These are phyloP conservation scores for Hetaerina titia DNA, from an alignment of 2,888 invertebrate genomes.

Conservation along the genomic window DNA sequence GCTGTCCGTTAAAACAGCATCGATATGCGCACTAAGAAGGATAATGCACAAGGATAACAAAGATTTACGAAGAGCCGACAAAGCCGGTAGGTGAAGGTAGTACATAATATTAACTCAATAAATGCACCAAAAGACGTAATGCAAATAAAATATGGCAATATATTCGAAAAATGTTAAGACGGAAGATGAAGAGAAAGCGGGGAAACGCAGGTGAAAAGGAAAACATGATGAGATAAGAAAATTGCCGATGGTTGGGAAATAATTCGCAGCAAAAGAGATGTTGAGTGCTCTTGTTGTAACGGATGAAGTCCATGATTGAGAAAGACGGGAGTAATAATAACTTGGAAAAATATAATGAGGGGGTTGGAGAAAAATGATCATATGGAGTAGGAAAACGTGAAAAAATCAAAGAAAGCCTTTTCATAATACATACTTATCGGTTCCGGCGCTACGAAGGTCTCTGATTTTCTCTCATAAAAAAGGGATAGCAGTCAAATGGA, in stretches of 20 bases:
- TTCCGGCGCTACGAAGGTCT: no score
- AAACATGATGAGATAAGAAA: background rate
- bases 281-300: conserved; percentile 23
- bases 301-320: background rate
- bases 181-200: no score
- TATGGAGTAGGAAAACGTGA: conserved; percentile 14
- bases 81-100: no score
- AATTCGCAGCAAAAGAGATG: background rate
- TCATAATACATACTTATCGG: no score
- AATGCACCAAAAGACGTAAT: no score
- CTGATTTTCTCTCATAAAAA: no score
- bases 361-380: background rate
- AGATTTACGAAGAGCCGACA: no score
- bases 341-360: background rate
- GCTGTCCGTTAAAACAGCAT: no score
- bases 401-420: background rate
- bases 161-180: background rate
- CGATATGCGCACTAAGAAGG: no score
- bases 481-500: no score
- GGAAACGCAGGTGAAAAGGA: background rate
- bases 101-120: no score
- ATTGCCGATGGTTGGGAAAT: background rate
- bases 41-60: no score
- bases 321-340: conserved; percentile 29
- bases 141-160: background rate